A percentile compares a stretch with the other conserved stretches of the same genome.
These are phyloP conservation scores for Sus cebifrons DNA, from an alignment of 2,797 vertebrate species.

Conservation along the genomic window DNA sequence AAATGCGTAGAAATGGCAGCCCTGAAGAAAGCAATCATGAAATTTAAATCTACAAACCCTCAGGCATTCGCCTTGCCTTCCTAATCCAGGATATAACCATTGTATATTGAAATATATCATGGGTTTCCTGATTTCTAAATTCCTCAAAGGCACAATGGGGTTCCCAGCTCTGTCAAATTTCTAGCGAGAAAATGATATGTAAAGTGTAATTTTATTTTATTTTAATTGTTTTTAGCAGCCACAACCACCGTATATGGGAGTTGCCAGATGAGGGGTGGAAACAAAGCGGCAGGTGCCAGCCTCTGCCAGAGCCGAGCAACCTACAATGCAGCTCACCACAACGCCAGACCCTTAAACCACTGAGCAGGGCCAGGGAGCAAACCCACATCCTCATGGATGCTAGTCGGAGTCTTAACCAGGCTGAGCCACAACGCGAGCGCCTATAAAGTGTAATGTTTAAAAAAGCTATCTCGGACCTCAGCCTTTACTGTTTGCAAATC, in stretches of 20 bases:
- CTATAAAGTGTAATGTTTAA: neutral
- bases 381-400: too few relatives aligned
- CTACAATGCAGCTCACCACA: too few relatives aligned
- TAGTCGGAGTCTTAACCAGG: too few relatives aligned
- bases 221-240: too few relatives aligned
- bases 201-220: neutral
- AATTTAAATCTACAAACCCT: neutral
- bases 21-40: neutral
- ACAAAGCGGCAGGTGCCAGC: too few relatives aligned
- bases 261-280: too few relatives aligned
- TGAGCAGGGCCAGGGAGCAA: too few relatives aligned
- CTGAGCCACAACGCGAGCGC: too few relatives aligned
- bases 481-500: neutral
- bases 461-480: neutral
- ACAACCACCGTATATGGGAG: too few relatives aligned
- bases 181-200: neutral
- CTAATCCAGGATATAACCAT: neutral
- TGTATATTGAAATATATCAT: neutral
- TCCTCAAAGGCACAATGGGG: neutral
- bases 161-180: constrained; percentile 10
- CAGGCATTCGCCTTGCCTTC: neutral
- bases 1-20: neutral
- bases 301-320: too few relatives aligned
- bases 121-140: neutral
- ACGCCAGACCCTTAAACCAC: too few relatives aligned